A percentile compares a stretch with the other conserved stretches of the same genome.
These are phyloP conservation scores for Leptodirus hochenwartii DNA, from an alignment of 2,888 invertebrate genomes.

Conservation along the genomic window DNA sequence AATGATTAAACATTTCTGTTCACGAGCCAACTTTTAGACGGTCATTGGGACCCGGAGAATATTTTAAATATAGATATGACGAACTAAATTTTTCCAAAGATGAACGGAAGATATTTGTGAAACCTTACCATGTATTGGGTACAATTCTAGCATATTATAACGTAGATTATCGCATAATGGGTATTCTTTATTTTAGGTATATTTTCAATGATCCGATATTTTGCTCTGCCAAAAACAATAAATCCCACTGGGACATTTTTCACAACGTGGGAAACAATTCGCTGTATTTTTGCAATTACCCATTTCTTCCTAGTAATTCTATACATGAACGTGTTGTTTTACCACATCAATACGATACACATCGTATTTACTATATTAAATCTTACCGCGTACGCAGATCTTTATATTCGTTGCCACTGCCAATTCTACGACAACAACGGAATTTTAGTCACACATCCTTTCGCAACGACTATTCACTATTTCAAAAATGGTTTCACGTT, in stretches of 20 bases:
- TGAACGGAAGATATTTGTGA: no score
- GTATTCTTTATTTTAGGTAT: no score
- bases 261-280: conserved; percentile 8
- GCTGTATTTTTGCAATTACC: conserved; percentile 6
- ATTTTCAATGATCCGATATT: no score
- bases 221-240: no score
- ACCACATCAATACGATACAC: conserved; percentile 5
- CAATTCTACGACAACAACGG: conserved; percentile 9
- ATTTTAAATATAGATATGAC: no score
- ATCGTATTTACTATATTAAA: conserved; percentile 6
- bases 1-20: no score
- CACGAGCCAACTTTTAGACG: no score
- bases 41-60: no score
- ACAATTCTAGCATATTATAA: no score
- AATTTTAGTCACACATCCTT: conserved; percentile 7
- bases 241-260: conserved; percentile 7
- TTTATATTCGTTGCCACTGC: conserved; percentile 6
- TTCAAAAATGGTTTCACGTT: conserved; percentile 7
- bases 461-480: conserved; percentile 5
- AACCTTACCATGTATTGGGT: no score
- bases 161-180: no score
- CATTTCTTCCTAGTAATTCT: conserved; percentile 8
- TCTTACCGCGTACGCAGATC: conserved; percentile 7
- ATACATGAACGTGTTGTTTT: conserved; percentile 8
- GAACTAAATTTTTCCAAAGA: no score